Conservation (phyloP, 2,888 invertebrate species). For the Falcaria lacertinaria region DNA sequence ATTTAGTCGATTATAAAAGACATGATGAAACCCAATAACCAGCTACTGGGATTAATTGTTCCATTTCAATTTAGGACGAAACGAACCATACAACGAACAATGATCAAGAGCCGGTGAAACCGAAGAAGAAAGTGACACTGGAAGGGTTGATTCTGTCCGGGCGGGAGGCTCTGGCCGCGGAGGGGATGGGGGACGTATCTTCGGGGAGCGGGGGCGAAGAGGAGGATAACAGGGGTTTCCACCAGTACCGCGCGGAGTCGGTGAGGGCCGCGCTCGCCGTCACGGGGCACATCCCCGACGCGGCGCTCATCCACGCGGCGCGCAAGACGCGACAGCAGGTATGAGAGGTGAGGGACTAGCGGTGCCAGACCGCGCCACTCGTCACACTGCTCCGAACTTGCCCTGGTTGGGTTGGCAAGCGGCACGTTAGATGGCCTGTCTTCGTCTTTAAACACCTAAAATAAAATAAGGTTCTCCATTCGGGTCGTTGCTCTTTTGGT, state of each 20-base stretch:
- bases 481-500: too few species aligned
- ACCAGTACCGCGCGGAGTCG: conserved; percentile 81
- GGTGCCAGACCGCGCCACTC: conserved; percentile 41
- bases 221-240: conserved; percentile 63
- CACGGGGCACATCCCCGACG: conserved; percentile 95
- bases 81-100: conserved; percentile 28
- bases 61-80: conserved; percentile 37
- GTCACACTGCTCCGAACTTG: conserved; percentile 13
- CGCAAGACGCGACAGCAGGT: conserved; percentile 96
- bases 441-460: background rate
- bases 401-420: conserved; percentile 5
- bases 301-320: conserved; percentile 98
- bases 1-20: too few species aligned
- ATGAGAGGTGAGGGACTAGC: conserved; percentile 85
- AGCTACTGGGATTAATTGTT: conserved; percentile 7
- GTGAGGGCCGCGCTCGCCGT: conserved; percentile 88
- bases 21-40: too few species aligned
- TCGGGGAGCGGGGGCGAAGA: conserved; percentile 79
- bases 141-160: conserved; percentile 86
- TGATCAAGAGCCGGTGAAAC: conserved; percentile 20
- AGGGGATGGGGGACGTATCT: conserved; percentile 82
- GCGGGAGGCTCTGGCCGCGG: conserved; percentile 89
- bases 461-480: background rate
- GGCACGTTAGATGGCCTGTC: background rate
- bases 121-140: conserved; percentile 66